Base-by-base conservation (phyloP, 35 echinoderm and acorn worm genomes). In the Chiridota heheva region DNA sequence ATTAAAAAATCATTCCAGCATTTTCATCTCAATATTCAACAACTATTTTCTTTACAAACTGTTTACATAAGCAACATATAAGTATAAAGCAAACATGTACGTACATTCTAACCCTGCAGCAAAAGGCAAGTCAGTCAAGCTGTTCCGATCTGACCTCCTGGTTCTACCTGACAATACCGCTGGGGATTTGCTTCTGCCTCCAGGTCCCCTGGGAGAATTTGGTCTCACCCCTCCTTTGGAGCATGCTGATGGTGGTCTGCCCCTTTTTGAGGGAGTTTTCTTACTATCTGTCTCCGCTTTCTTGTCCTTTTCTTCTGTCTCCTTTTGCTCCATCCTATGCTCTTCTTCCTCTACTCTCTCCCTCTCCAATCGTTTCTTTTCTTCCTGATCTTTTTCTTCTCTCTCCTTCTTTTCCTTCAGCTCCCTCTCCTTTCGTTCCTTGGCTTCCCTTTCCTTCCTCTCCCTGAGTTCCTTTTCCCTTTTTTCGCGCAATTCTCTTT, bases 131-230 rank as follows among this genome's bases (percentile, higher is more conserved):
- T 97, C 93, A 45, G 88, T 81, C 15, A 97, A 58, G 51, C 88
- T 91, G 28, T 91, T 97, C 69, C 93, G 82, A 60, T 97, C 93
- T 36, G 93, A 97, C 66, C 93, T 83, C 20, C 93, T 84, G 17
- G 84, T 82, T 66, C 83, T 33, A 43, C 80, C 85, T 26, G 72
- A 57, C 22, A 56, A 67, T 15, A 40, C 53, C 24, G 83, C 72
- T 28, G 84, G 75, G 7, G 95, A 69, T 20, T 67, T 48, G 27
- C 81, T 90, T 2, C 88, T 56, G 20, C 62, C 63, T 40, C 45
- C 48, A 18, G 63, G 47, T 15, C 57, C 87, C 35, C 82, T 80
- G 2, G 76, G 69, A 13, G 58, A 48, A 34, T 62, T 38, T 16
- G 78, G 68, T 30, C 70, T 68, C 25, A 33, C 42, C 29, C 65